These are phyloP conservation scores for Tenualosa ilisha DNA, from an alignment of 2,797 vertebrate genomes.

Conservation along the genomic window DNA sequence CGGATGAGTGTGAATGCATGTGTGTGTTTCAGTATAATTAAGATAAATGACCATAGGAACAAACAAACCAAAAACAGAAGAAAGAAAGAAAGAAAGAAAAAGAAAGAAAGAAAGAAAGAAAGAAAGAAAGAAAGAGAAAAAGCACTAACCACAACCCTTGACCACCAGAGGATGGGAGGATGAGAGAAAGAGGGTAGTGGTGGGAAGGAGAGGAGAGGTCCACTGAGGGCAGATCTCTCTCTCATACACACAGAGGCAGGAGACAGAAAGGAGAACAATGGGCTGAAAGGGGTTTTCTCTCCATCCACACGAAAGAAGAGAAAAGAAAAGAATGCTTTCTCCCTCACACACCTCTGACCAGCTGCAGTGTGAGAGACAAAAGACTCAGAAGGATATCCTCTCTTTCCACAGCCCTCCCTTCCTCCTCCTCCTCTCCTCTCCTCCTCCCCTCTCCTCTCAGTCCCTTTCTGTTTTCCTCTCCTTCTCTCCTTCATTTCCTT, in stretches of 20 bases:
- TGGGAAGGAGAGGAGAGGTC: background rate
- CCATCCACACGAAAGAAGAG: too few relatives aligned
- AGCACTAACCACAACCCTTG: background rate
- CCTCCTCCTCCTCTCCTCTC: background rate
- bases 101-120: background rate
- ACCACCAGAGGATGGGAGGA: background rate
- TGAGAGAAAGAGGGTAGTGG: background rate
- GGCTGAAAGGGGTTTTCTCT: background rate
- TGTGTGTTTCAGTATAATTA: background rate
- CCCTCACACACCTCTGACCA: slow-evolving; percentile 14
- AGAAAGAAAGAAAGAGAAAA: background rate
- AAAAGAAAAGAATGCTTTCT: background rate
- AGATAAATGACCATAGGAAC: background rate
- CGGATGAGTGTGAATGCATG: background rate
- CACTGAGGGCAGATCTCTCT: background rate
- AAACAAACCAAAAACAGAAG: background rate
- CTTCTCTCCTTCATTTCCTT: background rate
- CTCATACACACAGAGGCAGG: background rate
- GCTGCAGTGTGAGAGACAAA: slow-evolving; percentile 10
- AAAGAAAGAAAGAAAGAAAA: background rate
- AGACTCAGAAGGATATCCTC: slow-evolving; percentile 1
- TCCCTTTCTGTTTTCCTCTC: background rate
- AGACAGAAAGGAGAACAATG: background rate
- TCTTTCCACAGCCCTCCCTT: background rate
- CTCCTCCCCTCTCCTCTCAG: background rate